Base-by-base conservation (phyloP, 2,888 invertebrate species). In the Lottia scabra region DNA sequence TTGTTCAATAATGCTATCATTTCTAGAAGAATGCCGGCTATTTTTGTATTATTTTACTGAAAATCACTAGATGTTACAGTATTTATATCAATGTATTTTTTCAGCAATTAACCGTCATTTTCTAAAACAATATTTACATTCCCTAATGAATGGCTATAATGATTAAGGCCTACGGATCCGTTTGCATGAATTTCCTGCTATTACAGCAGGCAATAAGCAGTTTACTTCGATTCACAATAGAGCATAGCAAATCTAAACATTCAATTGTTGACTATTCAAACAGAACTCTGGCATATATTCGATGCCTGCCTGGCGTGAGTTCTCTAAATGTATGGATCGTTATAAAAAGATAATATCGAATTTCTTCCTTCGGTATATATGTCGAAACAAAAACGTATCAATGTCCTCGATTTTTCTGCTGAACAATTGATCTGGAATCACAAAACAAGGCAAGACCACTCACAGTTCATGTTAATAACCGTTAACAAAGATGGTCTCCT, bases 311-410 rank as follows among this genome's bases (percentile, higher is more conserved):
- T 38, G 38, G 38, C 38, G 38, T 38, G 38, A 38, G 38, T 3
- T 56, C 56, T 56, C 23, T 15, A 56, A 23, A 56, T 23, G 56
- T 56, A 56, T 56, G 56, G 56, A 56, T 56, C 56, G 56, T 23
- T 56, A 12, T 56, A 56, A 56, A 56, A 19, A 56, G 2, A 56
- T 19, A 56, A 56, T 56, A 56, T 56, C 23, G 56, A 56, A 56
- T 56, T 56, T 56, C 56, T 19, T 56, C 23, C 56, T 23, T 56
- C 38, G 19, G 56, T 56, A 56, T 56, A 56, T 56, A 56, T 56
- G 56, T 56, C 56, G 56, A 56, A 56, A 56, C 56, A 56, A 56
- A 56, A 56, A 56, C 56, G 56, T 56, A 56, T 56, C 56, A 19
- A 56, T 56, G 56, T 56, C 56, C 19, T 56, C 19, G 23, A 56